Evolutionary conservation across 2,113 vertebrate species (phyloP).

Genomic region (Astur gentilis): DNA sequence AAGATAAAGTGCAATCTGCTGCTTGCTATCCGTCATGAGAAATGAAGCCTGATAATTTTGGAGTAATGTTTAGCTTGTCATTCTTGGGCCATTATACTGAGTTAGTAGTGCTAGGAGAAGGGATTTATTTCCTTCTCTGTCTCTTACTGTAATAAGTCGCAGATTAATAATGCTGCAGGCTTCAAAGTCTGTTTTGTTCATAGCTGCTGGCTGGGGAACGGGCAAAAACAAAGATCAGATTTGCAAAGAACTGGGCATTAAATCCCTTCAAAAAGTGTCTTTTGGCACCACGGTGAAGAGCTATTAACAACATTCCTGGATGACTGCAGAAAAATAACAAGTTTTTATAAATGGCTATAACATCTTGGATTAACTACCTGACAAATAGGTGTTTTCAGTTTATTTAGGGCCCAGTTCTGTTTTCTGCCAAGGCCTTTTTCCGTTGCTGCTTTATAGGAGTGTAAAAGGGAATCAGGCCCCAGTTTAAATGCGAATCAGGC

Average conservation of each 20-base stretch:
- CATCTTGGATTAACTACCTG: constrained; percentile 21
- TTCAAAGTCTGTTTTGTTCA: constrained; percentile 49
- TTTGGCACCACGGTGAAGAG: not conserved
- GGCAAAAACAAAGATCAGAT: constrained; percentile 28
- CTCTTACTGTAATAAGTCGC: constrained; percentile 26
- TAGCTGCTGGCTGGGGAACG: constrained; percentile 8
- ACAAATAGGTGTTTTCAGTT: not conserved
- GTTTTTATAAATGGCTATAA: not conserved
- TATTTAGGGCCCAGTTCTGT: not conserved
- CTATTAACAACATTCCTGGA: constrained; percentile 17
- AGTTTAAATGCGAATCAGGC: not conserved
- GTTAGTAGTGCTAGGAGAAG: constrained; percentile 28
- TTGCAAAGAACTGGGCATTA: constrained; percentile 10
- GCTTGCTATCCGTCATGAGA: constrained; percentile 11
- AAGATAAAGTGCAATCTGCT: constrained; percentile 56
- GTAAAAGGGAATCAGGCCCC: not conserved
- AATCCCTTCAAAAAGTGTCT: constrained; percentile 25
- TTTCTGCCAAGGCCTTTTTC: not conserved
- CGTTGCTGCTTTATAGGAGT: not conserved
- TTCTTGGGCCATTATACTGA: constrained; percentile 54
- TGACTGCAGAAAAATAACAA: not conserved
- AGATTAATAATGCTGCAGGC: constrained; percentile 45
- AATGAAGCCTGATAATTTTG: constrained; percentile 51
- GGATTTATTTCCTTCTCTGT: constrained; percentile 33
- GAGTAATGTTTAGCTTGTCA: constrained; percentile 55